Percentiles rank a stretch among this genome's conserved stretches.
phyloP scores from a whole-genome alignment of 1,140 invertebrate genomes.

The Bombus confusus region DNA sequence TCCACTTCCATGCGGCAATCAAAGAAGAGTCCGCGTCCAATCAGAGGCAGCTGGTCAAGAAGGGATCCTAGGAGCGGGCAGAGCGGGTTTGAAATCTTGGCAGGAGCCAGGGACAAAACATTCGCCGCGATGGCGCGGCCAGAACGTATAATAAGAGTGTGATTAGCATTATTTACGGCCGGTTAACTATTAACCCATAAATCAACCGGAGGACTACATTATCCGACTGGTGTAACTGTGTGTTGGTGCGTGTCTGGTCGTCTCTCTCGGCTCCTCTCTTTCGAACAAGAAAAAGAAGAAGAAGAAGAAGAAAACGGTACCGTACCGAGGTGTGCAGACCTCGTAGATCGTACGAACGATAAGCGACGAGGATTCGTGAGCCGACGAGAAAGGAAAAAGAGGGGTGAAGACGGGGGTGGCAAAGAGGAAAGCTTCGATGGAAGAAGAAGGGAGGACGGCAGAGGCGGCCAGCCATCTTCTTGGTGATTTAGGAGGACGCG shows the following conservation, averaged over 20 bases:
- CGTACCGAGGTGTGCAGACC: conserved; percentile 54
- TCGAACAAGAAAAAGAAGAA: not conserved
- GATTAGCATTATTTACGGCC: conserved; percentile 83
- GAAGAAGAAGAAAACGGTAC: conserved; percentile 61
- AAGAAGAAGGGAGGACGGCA: conserved; percentile 29
- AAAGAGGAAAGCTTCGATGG: conserved; percentile 30
- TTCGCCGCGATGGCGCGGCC: conserved; percentile 68
- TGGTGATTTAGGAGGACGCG: conserved; percentile 59
- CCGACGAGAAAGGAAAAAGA: conserved; percentile 43
- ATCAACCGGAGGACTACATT: conserved; percentile 77
- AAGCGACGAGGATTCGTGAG: conserved; percentile 52
- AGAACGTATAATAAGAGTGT: conserved; percentile 82
- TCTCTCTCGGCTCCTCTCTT: conserved; percentile 5
- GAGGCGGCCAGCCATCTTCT: conserved; percentile 49
- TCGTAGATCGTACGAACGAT: conserved; percentile 61
- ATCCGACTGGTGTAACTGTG: conserved; percentile 55
- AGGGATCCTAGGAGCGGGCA: not conserved
- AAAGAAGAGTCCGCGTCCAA: not conserved
- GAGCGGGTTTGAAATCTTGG: conserved; percentile 59
- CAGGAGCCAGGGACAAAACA: conserved; percentile 75
- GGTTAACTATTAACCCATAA: conserved; percentile 82
- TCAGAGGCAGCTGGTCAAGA: not conserved
- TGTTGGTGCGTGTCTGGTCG: conserved; percentile 57
- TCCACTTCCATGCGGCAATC: conserved; percentile 5
- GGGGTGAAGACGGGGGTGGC: not conserved